Percentiles rank a stretch among this genome's conserved stretches.
These are phyloP conservation scores for Leucoptera coffeella DNA, from an alignment of 2,888 invertebrate genomes.

Conservation along the genomic window DNA sequence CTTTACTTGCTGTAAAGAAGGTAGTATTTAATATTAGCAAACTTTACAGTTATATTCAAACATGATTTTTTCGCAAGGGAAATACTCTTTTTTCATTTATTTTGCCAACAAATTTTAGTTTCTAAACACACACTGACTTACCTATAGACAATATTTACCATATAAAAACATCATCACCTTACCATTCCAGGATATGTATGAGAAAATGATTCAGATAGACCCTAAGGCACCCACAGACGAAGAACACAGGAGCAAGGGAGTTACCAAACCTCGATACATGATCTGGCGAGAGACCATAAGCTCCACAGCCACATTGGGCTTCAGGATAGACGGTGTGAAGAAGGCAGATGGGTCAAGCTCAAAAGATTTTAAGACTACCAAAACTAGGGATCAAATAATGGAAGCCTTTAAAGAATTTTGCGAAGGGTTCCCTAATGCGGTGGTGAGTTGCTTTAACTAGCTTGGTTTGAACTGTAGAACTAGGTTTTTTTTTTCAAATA, in stretches of 20 bases:
- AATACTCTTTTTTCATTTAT: too few species aligned
- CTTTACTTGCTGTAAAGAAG: too few species aligned
- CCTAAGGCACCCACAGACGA: conserved; percentile 83
- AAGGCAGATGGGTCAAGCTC: conserved; percentile 85
- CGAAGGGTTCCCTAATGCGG: conserved; percentile 67
- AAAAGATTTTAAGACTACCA: conserved; percentile 93
- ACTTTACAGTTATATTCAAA: too few species aligned
- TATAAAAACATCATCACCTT: too few species aligned
- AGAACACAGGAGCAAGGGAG: conserved; percentile 83
- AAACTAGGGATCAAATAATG: conserved; percentile 74
- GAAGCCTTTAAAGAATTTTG: conserved; percentile 78
- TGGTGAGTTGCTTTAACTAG: conserved; percentile 61
- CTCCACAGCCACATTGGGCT: conserved; percentile 93
- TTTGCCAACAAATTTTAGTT: too few species aligned
- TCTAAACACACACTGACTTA: too few species aligned
- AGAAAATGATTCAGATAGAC: conserved; percentile 95
- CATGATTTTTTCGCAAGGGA: too few species aligned
- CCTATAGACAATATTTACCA: too few species aligned
- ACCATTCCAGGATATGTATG: conserved; percentile 81
- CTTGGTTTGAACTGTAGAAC: too few species aligned
- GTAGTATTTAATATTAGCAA: too few species aligned
- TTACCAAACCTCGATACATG: conserved; percentile 93
- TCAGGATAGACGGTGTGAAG: conserved; percentile 92
- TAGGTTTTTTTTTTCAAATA: too few species aligned
- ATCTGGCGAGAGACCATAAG: conserved; percentile 96